Base-by-base conservation (phyloP, 53 echinoderm and acorn worm genomes). In the Zoroaster sp. region DNA sequence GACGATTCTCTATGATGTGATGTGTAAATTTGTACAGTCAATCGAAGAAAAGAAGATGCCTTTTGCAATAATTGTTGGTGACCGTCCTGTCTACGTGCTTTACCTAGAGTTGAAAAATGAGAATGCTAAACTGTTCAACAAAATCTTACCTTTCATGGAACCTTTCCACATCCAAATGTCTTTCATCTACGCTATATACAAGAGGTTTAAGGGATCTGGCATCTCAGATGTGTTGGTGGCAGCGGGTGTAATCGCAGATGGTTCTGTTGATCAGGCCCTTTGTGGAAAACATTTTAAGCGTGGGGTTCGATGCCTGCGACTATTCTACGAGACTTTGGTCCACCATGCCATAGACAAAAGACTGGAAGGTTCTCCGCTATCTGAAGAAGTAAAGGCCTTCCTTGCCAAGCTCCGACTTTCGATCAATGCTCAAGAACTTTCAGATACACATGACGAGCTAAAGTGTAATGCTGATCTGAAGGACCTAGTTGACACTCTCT, bases 111-210 rank as follows among this genome's bases (percentile, higher is more conserved):
- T 91, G 52, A 91, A 87, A 52, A 91, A 87, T 87, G 91, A 91
- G 72, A 91, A 91, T 73, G 76, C 86, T 33, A 36, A 87, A 36
- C 70, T 72, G 66, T 86, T 90, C 75, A 81, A 39, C 89, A 72
- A 89, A 35, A 88, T 88, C 59, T 30, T 91, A 47, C 91, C 91
- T 65, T 91, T 91, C 54, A 89, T 89, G 89, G 80, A 77, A 49
- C 83, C 91, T 28, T 91, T 91, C 42, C 91, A 91, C 55, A 86
- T n/a, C 41, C 83, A 90, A 86, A 90, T 83, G 83, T 90, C 74
- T 20, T 90, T 90, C 90, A 90, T 83, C 17, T 40, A 90, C 44
- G 69, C 90, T 21, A 83, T 90, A 39, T 90, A 83, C 83, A 90
- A 90, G 53, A 83, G n/a, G n/a, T n/a, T n/a, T n/a, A n/a, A n/a